A percentile compares a stretch with the other conserved stretches of the same genome.
phyloP scores from a whole-genome alignment of 2,113 vertebrate species.

The Pterocles burchelli region DNA sequence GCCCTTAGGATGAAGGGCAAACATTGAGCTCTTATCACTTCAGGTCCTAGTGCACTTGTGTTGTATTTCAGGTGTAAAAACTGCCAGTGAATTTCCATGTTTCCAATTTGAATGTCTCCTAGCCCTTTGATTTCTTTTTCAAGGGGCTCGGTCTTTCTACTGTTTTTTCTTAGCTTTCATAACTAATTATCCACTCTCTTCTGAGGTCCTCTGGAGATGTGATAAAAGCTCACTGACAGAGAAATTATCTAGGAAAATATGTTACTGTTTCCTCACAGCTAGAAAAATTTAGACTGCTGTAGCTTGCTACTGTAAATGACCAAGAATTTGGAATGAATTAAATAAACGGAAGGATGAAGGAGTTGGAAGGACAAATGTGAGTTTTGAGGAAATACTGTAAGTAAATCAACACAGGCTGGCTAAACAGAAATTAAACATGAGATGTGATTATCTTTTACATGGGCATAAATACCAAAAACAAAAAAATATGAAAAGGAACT shows the following conservation, averaged over 20 bases:
- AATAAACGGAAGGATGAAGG: background rate
- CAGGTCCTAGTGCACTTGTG: background rate
- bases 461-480: background rate
- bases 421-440: background rate
- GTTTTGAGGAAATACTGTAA: background rate
- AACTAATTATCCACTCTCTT: background rate
- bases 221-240: background rate
- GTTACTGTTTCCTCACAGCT: background rate
- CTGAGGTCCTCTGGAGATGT: background rate
- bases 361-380: background rate
- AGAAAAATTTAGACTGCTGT: background rate
- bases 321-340: background rate
- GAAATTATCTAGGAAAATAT: background rate
- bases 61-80: background rate
- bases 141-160: background rate
- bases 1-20: background rate
- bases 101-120: background rate
- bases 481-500: background rate
- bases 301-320: background rate
- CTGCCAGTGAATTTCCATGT: background rate
- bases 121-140: background rate
- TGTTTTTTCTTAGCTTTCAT: background rate
- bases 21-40: background rate
- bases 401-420: background rate
- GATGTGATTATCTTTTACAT: background rate